Conservation (phyloP, 2,888 invertebrate species). For the Actias luna region DNA sequence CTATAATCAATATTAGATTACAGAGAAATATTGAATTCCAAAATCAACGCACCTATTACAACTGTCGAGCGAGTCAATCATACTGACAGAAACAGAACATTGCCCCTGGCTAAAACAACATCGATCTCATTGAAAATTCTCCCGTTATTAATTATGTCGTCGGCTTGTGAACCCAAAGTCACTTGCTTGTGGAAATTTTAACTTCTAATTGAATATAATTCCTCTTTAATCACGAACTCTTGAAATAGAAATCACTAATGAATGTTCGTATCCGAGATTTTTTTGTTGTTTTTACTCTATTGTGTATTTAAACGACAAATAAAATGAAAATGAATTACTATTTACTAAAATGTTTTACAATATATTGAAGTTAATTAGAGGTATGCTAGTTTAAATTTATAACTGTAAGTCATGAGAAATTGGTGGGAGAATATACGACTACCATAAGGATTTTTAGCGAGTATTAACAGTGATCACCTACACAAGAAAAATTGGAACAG, state of each 20-base stretch:
- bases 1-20: not conserved
- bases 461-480: no score
- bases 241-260: slow-evolving; percentile 18
- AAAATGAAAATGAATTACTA: not conserved
- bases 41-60: slow-evolving; percentile 20
- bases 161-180: slow-evolving; percentile 23
- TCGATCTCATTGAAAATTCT: slow-evolving; percentile 38
- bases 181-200: slow-evolving; percentile 34
- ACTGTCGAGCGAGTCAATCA: slow-evolving; percentile 42
- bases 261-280: slow-evolving; percentile 21
- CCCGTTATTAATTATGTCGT: slow-evolving; percentile 34
- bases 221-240: slow-evolving; percentile 30
- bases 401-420: no score
- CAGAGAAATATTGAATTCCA: slow-evolving; percentile 12
- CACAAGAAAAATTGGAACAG: no score
- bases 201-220: slow-evolving; percentile 35
- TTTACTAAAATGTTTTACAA: not conserved
- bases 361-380: not conserved
- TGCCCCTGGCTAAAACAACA: slow-evolving; percentile 29
- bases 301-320: not conserved
- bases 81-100: slow-evolving; percentile 33
- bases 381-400: not conserved
- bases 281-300: not conserved
- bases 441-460: no score
- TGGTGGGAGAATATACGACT: no score